These are phyloP conservation scores for Encarsia formosa DNA, from an alignment of 2,888 invertebrate genomes.

Conservation along the genomic window DNA sequence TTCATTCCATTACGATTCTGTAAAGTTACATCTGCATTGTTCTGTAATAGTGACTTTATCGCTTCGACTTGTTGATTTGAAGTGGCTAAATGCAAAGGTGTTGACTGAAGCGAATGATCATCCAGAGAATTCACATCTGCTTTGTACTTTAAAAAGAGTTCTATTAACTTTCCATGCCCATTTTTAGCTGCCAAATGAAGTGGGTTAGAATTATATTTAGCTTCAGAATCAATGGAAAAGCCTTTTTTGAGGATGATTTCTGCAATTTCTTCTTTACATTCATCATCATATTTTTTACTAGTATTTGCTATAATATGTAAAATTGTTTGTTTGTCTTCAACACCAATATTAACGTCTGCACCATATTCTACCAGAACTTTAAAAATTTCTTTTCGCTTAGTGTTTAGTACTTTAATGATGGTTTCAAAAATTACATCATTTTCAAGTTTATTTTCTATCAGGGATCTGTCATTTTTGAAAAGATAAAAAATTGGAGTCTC, in stretches of 20 bases:
- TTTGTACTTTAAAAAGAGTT: constrained; percentile 10
- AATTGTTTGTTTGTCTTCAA: constrained; percentile 6
- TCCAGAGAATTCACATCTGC: constrained; percentile 13
- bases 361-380: constrained; percentile 11
- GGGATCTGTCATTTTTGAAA: constrained; percentile 8
- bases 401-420: constrained; percentile 7
- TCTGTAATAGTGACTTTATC: constrained; percentile 6
- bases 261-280: constrained; percentile 15
- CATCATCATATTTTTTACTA: constrained; percentile 6
- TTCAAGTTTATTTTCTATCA: not conserved
- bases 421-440: not conserved
- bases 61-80: constrained; percentile 5
- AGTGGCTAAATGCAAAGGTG: constrained; percentile 21
- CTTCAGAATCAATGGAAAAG: constrained; percentile 10
- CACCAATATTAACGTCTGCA: constrained; percentile 7
- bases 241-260: constrained; percentile 12
- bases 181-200: constrained; percentile 18
- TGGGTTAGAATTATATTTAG: constrained; percentile 9
- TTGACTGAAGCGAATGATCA: constrained; percentile 1
- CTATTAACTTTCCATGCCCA: constrained; percentile 7
- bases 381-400: constrained; percentile 12
- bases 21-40: constrained; percentile 12
- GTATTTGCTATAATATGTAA: constrained; percentile 13
- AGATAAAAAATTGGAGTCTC: constrained; percentile 20
- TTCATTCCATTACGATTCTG: constrained; percentile 10